phyloP scores from a whole-genome alignment of 2,113 vertebrate species.

The Mastomys natalensis region DNA sequence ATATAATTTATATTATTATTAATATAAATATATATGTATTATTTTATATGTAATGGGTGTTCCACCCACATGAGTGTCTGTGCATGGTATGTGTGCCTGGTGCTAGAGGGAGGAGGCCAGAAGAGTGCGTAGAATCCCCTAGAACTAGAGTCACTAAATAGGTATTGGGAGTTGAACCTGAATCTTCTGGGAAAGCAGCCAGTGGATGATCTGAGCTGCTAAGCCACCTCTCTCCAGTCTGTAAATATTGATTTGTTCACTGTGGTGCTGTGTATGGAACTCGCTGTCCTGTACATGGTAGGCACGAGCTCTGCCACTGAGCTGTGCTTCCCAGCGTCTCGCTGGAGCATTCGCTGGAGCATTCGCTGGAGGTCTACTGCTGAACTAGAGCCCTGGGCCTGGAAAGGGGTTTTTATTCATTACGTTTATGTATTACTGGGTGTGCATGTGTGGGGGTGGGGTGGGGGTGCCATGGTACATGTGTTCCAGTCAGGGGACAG shows the following conservation, averaged over 20 bases:
- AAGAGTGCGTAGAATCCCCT: background rate
- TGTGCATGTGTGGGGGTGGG: background rate
- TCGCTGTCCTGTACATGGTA: background rate
- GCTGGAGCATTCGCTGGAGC: background rate
- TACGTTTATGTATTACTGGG: background rate
- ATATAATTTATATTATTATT: too few relatives aligned
- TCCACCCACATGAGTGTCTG: background rate
- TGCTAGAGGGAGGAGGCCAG: background rate
- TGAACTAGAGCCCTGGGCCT: background rate
- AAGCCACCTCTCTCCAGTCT: background rate
- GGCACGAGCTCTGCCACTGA: background rate
- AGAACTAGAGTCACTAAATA: background rate
- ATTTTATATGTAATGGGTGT: background rate
- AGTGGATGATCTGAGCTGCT: background rate
- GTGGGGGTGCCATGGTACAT: too few relatives aligned
- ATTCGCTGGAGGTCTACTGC: background rate
- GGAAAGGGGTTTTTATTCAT: background rate
- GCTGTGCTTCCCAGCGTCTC: background rate
- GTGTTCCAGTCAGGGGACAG: background rate
- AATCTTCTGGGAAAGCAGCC: background rate
- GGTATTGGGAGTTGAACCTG: background rate
- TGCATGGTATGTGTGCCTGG: background rate
- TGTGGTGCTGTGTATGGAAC: background rate
- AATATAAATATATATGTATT: background rate
- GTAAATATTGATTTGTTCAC: background rate